Conservation (phyloP, 2,113 vertebrate genomes). For the Scolopax mira region DNA sequence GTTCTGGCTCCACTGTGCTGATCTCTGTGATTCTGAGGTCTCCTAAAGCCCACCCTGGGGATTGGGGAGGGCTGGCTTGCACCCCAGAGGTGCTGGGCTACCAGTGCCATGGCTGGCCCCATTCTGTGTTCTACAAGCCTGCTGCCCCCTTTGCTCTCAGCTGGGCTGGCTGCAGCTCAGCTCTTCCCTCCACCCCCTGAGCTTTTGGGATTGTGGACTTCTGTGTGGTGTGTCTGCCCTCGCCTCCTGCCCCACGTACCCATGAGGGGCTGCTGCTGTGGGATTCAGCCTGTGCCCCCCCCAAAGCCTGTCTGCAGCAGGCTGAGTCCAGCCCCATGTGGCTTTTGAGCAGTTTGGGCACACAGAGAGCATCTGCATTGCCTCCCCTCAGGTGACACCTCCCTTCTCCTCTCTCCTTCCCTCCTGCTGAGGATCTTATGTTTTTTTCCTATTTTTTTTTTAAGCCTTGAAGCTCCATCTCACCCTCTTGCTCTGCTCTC, state of each 20-base stretch:
- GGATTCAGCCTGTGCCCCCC: background rate
- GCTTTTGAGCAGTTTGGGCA: background rate
- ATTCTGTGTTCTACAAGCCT: rapidly evolving
- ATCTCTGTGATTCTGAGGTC: background rate
- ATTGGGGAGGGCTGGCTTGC: background rate
- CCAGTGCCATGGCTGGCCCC: background rate
- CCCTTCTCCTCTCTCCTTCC: background rate
- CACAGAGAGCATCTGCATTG: background rate
- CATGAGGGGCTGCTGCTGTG: rapidly evolving
- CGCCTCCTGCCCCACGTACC: rapidly evolving
- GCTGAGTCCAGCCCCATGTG: rapidly evolving
- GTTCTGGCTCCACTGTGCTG: background rate
- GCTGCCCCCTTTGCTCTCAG: rapidly evolving
- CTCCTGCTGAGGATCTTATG: background rate
- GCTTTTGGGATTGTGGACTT: background rate
- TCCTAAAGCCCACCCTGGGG: rapidly evolving
- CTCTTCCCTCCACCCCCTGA: rapidly evolving
- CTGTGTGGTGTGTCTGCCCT: background rate
- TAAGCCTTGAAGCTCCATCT: background rate
- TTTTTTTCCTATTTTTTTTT: background rate
- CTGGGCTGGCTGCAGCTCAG: background rate
- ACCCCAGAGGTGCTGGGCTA: background rate
- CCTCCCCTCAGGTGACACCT: background rate
- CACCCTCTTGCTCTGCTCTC: background rate
- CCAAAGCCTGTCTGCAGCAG: background rate